Evolutionary conservation across 2,888 invertebrate species (phyloP).

Genomic region (Lomographa bimaculata): DNA sequence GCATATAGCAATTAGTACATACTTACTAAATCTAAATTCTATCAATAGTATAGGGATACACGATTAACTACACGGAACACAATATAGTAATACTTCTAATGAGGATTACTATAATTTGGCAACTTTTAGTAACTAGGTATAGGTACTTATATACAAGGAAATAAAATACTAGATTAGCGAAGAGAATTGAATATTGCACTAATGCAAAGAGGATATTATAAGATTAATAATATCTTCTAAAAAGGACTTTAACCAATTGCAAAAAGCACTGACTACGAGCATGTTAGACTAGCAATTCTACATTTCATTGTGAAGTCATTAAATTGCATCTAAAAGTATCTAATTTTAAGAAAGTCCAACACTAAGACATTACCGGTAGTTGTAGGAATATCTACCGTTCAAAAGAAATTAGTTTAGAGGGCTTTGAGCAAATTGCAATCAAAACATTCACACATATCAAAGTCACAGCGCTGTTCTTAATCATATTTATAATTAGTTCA

Average conservation of each 20-base stretch:
- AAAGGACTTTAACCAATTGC: slow-evolving; percentile 26
- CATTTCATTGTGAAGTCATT: slow-evolving; percentile 35
- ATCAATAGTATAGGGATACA: slow-evolving; percentile 38
- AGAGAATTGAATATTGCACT: too few relatives aligned
- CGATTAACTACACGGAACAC: slow-evolving; percentile 33
- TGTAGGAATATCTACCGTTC: slow-evolving; percentile 7
- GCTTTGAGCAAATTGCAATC: slow-evolving; percentile 66
- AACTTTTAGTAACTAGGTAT: slow-evolving; percentile 37
- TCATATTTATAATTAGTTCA: slow-evolving; percentile 41
- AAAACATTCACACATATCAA: slow-evolving; percentile 55
- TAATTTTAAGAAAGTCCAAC: slow-evolving; percentile 7
- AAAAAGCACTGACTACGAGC: slow-evolving; percentile 27
- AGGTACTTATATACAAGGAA: slow-evolving; percentile 37
- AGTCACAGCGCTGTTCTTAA: slow-evolving; percentile 74
- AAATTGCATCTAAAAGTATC: slow-evolving; percentile 1
- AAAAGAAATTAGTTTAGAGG: slow-evolving; percentile 24
- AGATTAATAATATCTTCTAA: too few relatives aligned
- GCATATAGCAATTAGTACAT: slow-evolving; percentile 73
- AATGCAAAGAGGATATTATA: background rate
- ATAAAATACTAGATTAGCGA: too few relatives aligned
- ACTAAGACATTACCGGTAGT: slow-evolving; percentile 2
- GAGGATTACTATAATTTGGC: slow-evolving; percentile 47
- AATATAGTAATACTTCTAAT: slow-evolving; percentile 27
- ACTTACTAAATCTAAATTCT: slow-evolving; percentile 38
- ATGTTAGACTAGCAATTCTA: slow-evolving; percentile 47